These are phyloP conservation scores for Harpalus rufipes DNA, from an alignment of 2,888 invertebrate species.

Conservation along the genomic window DNA sequence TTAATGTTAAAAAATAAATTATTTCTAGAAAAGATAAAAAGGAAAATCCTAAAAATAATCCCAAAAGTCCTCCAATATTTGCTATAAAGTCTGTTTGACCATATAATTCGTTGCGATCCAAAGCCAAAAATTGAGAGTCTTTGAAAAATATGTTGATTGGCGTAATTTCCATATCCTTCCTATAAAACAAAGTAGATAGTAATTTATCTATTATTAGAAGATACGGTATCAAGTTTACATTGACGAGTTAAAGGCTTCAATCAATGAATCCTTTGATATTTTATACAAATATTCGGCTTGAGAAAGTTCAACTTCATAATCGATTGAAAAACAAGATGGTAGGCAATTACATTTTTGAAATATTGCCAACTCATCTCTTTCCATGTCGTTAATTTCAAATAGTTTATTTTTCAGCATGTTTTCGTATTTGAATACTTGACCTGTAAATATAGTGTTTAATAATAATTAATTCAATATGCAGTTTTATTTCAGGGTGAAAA, in stretches of 20 bases:
- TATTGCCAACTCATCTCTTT: neutral
- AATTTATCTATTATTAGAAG: neutral
- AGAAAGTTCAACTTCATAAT: slow-evolving; percentile 86
- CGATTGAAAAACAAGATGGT: slow-evolving; percentile 84
- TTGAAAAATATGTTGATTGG: slow-evolving; percentile 86
- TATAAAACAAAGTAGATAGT: slow-evolving; percentile 69
- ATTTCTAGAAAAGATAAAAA: slow-evolving; percentile 82
- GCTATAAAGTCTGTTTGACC: slow-evolving; percentile 80
- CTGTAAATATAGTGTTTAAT: too few relatives aligned
- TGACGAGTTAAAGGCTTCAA: slow-evolving; percentile 75
- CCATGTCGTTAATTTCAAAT: neutral
- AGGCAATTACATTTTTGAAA: slow-evolving; percentile 79
- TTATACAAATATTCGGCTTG: slow-evolving; percentile 84
- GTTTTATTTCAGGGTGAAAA: too few relatives aligned
- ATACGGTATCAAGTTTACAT: slow-evolving; percentile 71
- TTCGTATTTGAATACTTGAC: slow-evolving; percentile 4
- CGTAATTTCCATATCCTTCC: slow-evolving; percentile 79
- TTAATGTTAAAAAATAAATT: slow-evolving; percentile 80
- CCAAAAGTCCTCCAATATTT: slow-evolving; percentile 80
- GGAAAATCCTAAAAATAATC: slow-evolving; percentile 83
- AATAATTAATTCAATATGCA: too few relatives aligned
- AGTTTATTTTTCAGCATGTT: neutral
- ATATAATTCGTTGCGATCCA: slow-evolving; percentile 80
- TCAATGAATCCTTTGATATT: slow-evolving; percentile 79
- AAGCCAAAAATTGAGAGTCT: slow-evolving; percentile 81